A percentile compares a stretch with the other conserved stretches of the same genome.
Evolutionary conservation across 2,113 vertebrate genomes (phyloP).

Genomic region (Antechinus stuartii): DNA sequence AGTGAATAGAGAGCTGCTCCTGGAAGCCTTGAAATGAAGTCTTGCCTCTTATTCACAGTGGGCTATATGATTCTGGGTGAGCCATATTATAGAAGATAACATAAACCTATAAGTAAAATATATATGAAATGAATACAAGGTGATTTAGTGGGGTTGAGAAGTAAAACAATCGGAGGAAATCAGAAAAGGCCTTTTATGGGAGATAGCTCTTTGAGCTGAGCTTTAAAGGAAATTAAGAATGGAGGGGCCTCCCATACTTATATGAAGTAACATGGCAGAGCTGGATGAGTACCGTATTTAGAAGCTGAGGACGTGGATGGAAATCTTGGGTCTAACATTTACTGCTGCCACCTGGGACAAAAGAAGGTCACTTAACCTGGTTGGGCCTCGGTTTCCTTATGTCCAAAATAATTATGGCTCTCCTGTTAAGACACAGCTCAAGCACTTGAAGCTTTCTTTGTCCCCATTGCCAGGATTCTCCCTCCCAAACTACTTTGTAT

Average conservation of each 20-base stretch:
- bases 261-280: background rate
- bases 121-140: background rate
- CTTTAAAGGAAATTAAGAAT: background rate
- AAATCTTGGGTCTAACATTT: background rate
- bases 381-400: background rate
- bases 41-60: background rate
- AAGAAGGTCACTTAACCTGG: background rate
- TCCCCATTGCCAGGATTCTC: background rate
- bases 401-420: background rate
- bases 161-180: background rate
- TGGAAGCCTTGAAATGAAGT: background rate
- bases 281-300: background rate
- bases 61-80: background rate
- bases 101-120: background rate
- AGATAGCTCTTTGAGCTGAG: background rate
- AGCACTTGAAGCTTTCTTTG: too few relatives aligned
- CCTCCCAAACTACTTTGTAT: background rate
- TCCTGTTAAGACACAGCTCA: background rate
- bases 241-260: background rate
- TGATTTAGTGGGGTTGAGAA: background rate
- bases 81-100: background rate
- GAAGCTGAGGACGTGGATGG: background rate
- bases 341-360: background rate
- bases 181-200: background rate
- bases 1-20: background rate